Evolutionary conservation across 2,888 invertebrate genomes (phyloP), one percentile per base, ranked within the genome.

Genomic region (Imbricaverruca yamaguchii): DNA sequence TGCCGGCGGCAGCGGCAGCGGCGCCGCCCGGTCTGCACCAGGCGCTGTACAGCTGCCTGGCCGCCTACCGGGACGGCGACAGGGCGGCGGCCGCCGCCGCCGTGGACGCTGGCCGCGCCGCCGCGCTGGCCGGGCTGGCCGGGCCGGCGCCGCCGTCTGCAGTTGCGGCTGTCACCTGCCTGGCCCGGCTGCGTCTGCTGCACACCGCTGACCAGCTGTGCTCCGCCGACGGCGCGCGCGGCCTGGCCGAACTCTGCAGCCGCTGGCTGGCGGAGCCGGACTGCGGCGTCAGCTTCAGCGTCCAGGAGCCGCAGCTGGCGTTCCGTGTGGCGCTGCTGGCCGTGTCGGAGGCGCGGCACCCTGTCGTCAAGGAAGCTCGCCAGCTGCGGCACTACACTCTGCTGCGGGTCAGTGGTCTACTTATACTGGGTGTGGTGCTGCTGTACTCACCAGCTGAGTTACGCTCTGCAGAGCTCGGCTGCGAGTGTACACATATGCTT

Each of bases 1-100:
- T 39, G 13, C 53, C 79, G 4, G 11, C 79, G 15, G 18, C 59
- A 13, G n/a, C 56, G 6, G n/a, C 79, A 9, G 79, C 79, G n/a
- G 21, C 56, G 23, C 23, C 11, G 13, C 57, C 79, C 57, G 57
- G 79, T 57, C 15, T 79, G 13, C 79, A 79, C 8, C 59, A 57
- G 57, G 23, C 79, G 57, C 79, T 79, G 15, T 59, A 53, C 59
- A 12, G 13, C 57, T 57, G 79, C 23, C 25, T 79, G 25, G 8
- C 79, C 15, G 79, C 79, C 15, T 23, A 15, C 23, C 59, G 79
- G 57, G 79, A 56, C 25, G 79, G 79, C 8, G 79, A 79, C 79
- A 15, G 9, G 57, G 23, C 57, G 9, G 23, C 57, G n/a, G 79
- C 79, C 12, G 79, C 25, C 13, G 21, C 12, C 15, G 79, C 79